Evolutionary conservation across 2,797 vertebrate species (phyloP).

Genomic region (Neopelma chrysocephalum): DNA sequence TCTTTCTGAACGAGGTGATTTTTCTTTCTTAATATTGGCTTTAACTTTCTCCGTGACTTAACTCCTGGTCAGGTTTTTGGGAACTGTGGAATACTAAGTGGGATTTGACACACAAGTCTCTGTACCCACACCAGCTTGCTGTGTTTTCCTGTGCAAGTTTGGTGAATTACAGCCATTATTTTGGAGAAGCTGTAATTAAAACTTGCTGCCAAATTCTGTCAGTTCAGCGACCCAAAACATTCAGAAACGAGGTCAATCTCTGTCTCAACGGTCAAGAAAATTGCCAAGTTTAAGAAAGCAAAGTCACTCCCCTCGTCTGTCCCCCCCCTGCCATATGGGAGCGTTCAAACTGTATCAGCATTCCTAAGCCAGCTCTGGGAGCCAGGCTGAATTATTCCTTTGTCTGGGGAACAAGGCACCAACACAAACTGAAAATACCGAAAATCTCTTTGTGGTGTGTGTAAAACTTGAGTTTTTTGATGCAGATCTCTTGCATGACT

Average conservation of each 20-base stretch:
- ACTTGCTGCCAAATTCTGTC: slow-evolving; percentile 5
- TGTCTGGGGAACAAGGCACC: slow-evolving; percentile 32
- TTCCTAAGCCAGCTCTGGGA: slow-evolving; percentile 11
- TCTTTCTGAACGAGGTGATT: neutral
- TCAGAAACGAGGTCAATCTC: neutral
- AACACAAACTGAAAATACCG: neutral
- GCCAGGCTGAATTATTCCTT: slow-evolving; percentile 12
- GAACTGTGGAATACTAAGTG: neutral
- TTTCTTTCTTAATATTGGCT: neutral
- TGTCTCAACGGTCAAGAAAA: neutral
- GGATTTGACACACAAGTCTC: neutral
- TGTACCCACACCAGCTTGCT: neutral
- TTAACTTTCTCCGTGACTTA: neutral
- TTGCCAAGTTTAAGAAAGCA: slow-evolving; percentile 30
- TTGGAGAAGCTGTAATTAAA: neutral
- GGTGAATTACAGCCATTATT: neutral
- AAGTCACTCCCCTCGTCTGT: neutral
- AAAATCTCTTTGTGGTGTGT: neutral
- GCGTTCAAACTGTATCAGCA: neutral
- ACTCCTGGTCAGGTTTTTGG: neutral
- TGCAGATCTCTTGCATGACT: neutral
- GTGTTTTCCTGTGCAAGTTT: neutral
- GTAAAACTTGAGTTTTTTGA: neutral
- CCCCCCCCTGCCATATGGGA: slow-evolving; percentile 16
- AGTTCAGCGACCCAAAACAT: neutral